phyloP scores from a whole-genome alignment of 2,888 invertebrate genomes.

The Papilio protenor region DNA sequence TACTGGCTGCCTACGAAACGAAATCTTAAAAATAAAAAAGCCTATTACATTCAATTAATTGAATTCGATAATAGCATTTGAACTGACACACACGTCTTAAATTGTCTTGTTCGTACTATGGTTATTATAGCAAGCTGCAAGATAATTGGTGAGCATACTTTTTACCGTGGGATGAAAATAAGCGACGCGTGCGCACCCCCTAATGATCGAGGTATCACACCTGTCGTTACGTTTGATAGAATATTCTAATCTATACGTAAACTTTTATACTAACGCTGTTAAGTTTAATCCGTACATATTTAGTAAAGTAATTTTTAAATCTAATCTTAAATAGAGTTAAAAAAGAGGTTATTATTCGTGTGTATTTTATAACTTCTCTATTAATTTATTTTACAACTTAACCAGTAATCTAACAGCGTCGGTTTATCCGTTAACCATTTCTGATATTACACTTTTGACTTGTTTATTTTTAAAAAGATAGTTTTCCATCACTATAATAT shows the following conservation, averaged over 20 bases:
- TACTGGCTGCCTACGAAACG: neutral
- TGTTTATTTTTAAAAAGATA: neutral
- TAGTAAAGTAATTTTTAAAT: too few relatives aligned
- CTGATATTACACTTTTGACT: neutral
- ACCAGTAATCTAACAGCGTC: neutral
- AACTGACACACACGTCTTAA: slow-evolving; percentile 9
- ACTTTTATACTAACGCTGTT: neutral
- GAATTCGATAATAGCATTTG: neutral
- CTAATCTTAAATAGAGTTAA: too few relatives aligned
- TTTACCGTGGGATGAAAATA: slow-evolving; percentile 1
- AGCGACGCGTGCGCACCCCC: slow-evolving; percentile 25
- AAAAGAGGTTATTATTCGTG: too few relatives aligned
- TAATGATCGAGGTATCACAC: slow-evolving; percentile 8
- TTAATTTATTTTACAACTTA: neutral
- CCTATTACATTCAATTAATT: too few relatives aligned
- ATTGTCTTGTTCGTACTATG: slow-evolving; percentile 13
- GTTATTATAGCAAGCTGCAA: slow-evolving; percentile 36
- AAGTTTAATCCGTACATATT: neutral
- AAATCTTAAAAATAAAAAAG: too few relatives aligned
- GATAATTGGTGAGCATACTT: slow-evolving; percentile 34
- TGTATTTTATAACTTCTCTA: too few relatives aligned
- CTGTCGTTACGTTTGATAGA: slow-evolving; percentile 22
- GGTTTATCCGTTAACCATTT: neutral
- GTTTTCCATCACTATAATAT: neutral
- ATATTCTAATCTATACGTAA: slow-evolving; percentile 8